A percentile compares a stretch with the other conserved stretches of the same genome.
phyloP scores from a whole-genome alignment of 2,888 invertebrate genomes.

The Lamellibrachia satsuma region DNA sequence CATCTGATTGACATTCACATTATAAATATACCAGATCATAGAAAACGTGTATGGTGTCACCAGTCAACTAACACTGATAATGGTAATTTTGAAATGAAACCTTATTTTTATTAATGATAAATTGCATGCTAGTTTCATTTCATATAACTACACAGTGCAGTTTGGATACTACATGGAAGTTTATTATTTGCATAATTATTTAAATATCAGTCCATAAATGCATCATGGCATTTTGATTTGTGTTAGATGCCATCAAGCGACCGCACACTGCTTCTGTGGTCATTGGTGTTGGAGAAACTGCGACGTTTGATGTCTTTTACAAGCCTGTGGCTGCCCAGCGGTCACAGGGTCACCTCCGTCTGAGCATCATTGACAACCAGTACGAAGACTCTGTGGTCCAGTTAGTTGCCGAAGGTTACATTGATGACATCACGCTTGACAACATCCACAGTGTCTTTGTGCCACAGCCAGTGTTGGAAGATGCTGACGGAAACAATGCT shows the following conservation, averaged over 20 bases:
- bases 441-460: slow-evolving; percentile 60
- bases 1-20: too few relatives aligned
- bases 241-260: slow-evolving; percentile 26
- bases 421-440: slow-evolving; percentile 68
- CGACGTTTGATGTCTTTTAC: slow-evolving; percentile 58
- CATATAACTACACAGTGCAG: neutral
- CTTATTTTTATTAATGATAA: neutral
- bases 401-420: slow-evolving; percentile 67
- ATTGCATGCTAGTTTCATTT: neutral
- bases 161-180: neutral
- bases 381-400: slow-evolving; percentile 70
- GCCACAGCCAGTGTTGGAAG: slow-evolving; percentile 36
- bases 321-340: slow-evolving; percentile 54
- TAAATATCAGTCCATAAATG: too few relatives aligned
- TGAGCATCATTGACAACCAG: slow-evolving; percentile 71
- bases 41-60: too few relatives aligned
- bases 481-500: slow-evolving; percentile 60
- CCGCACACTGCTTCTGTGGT: slow-evolving; percentile 64
- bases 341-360: slow-evolving; percentile 63
- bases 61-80: neutral
- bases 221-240: neutral
- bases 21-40: neutral
- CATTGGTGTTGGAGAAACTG: slow-evolving; percentile 57
- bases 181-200: neutral
- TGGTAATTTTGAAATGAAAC: neutral